phyloP scores from a whole-genome alignment of 2,888 invertebrate genomes.

The Latrodectus hesperus region DNA sequence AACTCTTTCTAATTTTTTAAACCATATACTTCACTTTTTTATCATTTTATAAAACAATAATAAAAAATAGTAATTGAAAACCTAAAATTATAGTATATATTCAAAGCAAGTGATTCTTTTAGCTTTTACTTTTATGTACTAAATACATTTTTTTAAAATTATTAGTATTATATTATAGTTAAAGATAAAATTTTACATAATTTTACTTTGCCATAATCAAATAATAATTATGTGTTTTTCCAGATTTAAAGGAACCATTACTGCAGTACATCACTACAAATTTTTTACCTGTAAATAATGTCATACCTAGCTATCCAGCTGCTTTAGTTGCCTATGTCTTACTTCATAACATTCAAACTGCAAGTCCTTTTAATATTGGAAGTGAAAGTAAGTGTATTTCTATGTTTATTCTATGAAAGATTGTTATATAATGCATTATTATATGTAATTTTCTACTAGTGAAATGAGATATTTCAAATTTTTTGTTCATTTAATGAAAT shows the following conservation, averaged over 20 bases:
- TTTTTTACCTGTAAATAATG: constrained; percentile 20
- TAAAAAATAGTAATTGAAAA: too few relatives aligned
- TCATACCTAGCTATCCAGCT: constrained; percentile 24
- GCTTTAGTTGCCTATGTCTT: constrained; percentile 59
- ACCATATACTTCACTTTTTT: too few relatives aligned
- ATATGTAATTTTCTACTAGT: background rate
- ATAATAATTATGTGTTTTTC: background rate
- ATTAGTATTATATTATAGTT: background rate
- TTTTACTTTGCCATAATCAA: background rate
- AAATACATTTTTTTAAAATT: too few relatives aligned
- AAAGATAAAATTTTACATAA: background rate
- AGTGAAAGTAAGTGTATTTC: constrained; percentile 13
- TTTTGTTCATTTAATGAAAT: background rate
- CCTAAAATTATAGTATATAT: too few relatives aligned
- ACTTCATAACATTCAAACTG: constrained; percentile 60
- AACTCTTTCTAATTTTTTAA: too few relatives aligned
- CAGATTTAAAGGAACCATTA: constrained; percentile 44
- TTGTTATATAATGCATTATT: background rate
- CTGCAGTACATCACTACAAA: constrained; percentile 39
- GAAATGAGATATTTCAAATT: background rate
- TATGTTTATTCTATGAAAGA: background rate
- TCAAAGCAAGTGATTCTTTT: too few relatives aligned
- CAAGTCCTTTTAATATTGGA: constrained; percentile 25
- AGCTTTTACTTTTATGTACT: too few relatives aligned
- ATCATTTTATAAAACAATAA: too few relatives aligned